Evolutionary conservation across 2,113 vertebrate species (phyloP).

Genomic region (Scytalopus superciliaris): DNA sequence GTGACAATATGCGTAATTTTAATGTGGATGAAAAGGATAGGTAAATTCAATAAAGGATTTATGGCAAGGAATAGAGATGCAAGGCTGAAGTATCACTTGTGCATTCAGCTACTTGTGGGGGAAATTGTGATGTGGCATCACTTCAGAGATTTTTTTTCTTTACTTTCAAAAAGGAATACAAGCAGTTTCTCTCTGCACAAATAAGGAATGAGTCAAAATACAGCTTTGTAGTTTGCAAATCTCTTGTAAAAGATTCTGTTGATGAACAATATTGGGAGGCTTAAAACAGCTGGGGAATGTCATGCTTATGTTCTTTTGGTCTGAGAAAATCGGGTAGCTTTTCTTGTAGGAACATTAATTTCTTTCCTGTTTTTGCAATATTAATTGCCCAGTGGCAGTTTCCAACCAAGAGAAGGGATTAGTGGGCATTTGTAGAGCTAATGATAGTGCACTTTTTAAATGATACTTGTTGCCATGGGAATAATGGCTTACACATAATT

Average conservation of each 20-base stretch:
- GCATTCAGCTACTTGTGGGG: background rate
- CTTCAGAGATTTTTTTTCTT: background rate
- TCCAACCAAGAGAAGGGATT: background rate
- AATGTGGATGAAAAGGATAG: background rate
- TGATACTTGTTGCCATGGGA: background rate
- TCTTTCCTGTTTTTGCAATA: background rate
- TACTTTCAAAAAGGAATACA: background rate
- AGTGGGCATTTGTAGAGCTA: background rate
- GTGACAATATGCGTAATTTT: fast-evolving
- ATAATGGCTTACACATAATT: background rate
- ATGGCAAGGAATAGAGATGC: background rate
- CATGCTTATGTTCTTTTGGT: background rate
- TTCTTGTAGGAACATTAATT: background rate
- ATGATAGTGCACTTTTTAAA: background rate
- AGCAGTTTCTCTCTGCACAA: background rate
- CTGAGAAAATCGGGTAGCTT: background rate
- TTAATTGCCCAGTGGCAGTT: background rate
- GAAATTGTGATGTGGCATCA: background rate
- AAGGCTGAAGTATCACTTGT: background rate
- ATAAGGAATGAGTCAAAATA: background rate
- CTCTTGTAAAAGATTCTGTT: background rate
- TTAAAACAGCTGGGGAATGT: background rate
- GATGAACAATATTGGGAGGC: background rate
- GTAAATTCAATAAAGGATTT: background rate
- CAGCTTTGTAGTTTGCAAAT: background rate